These are phyloP conservation scores for Tribolium freemani DNA, from an alignment of 2,888 invertebrate species.

Conservation along the genomic window DNA sequence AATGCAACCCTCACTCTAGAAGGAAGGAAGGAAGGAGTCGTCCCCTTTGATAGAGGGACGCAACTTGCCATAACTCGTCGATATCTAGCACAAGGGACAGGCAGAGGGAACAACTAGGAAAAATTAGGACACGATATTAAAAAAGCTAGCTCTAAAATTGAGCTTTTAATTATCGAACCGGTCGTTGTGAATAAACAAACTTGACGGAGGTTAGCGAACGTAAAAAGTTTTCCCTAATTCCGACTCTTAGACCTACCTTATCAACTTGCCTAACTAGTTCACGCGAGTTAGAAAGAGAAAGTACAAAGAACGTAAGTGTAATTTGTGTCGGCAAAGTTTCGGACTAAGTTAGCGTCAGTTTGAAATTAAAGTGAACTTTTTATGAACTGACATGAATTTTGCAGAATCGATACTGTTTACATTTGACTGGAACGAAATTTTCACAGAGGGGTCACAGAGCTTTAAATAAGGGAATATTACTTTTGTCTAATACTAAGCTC, in stretches of 20 bases:
- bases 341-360: conserved; percentile 66
- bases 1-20: conserved; percentile 54
- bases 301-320: conserved; percentile 68
- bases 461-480: neutral
- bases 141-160: neutral
- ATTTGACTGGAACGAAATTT: conserved; percentile 49
- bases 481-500: too few relatives aligned
- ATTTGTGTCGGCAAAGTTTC: conserved; percentile 68
- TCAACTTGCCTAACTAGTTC: conserved; percentile 66
- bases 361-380: conserved; percentile 67
- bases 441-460: neutral
- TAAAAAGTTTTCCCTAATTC: conserved; percentile 64
- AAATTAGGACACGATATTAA: neutral
- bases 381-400: conserved; percentile 67
- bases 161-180: neutral
- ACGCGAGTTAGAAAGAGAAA: conserved; percentile 67
- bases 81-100: conserved; percentile 12
- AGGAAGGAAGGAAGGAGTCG: neutral
- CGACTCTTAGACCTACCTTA: conserved; percentile 66
- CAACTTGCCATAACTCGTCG: conserved; percentile 32
- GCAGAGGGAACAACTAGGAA: conserved; percentile 3
- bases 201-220: conserved; percentile 15
- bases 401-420: conserved; percentile 68
- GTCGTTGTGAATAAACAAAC: conserved; percentile 6
- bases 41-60: conserved; percentile 41